Evolutionary conservation across 2,888 invertebrate species (phyloP).

Genomic region (Coleophora flavipennella): DNA sequence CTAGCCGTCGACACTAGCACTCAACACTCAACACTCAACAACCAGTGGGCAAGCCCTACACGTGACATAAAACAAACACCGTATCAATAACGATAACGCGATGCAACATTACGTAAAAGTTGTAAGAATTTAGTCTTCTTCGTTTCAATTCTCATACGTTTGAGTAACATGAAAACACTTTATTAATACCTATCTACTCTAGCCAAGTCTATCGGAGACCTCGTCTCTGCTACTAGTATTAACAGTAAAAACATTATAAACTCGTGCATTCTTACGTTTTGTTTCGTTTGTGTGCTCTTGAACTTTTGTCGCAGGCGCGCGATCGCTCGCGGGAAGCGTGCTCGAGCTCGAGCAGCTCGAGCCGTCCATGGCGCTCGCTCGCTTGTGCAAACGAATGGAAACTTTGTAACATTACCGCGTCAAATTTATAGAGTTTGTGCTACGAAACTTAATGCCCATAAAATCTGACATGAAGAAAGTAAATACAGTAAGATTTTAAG

Average conservation of each 20-base stretch:
- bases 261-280: constrained; percentile 30
- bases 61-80: constrained; percentile 49
- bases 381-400: too few relatives aligned
- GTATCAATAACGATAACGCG: constrained; percentile 60
- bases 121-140: constrained; percentile 70
- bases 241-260: constrained; percentile 55
- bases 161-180: constrained; percentile 58
- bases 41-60: constrained; percentile 32
- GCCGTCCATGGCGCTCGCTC: too few relatives aligned
- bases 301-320: constrained; percentile 17
- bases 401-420: neutral
- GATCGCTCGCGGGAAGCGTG: constrained; percentile 9
- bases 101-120: constrained; percentile 66
- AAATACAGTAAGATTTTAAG: neutral
- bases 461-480: neutral
- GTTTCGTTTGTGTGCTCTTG: constrained; percentile 8
- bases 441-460: constrained; percentile 1
- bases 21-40: constrained; percentile 9
- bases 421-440: neutral
- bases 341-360: too few relatives aligned
- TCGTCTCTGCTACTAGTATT: constrained; percentile 48
- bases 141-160: constrained; percentile 67
- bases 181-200: constrained; percentile 66
- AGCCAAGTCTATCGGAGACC: constrained; percentile 67
- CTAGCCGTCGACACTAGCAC: too few relatives aligned